Conservation (phyloP, 2,113 vertebrate genomes). For the Dermatemys mawii region DNA sequence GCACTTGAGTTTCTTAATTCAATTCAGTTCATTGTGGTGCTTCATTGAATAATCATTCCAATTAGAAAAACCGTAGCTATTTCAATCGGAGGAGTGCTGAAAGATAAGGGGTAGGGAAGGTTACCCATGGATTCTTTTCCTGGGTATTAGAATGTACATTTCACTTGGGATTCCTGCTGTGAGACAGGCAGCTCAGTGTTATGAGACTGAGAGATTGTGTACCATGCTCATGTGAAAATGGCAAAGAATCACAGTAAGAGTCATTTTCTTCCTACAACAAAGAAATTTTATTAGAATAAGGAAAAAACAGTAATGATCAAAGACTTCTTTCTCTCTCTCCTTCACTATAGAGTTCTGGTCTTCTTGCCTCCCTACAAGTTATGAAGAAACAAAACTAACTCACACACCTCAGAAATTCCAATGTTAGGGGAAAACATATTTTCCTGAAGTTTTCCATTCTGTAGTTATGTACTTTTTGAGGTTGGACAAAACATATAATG, state of each 20-base stretch:
- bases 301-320: accelerated
- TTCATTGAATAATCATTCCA: constrained; percentile 5
- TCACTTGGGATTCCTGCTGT: background rate
- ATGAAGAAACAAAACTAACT: background rate
- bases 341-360: background rate
- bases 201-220: background rate
- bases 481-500: background rate
- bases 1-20: constrained; percentile 16
- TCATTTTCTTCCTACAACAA: background rate
- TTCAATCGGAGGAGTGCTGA: background rate
- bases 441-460: background rate
- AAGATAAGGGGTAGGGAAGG: background rate
- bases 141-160: background rate
- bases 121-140: background rate
- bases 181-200: background rate
- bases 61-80: background rate
- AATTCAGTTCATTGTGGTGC: background rate
- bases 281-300: background rate
- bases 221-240: background rate
- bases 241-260: background rate
- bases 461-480: background rate
- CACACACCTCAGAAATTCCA: background rate
- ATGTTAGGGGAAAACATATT: background rate
- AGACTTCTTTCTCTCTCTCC: background rate
- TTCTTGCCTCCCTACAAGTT: background rate